These are phyloP conservation scores for Lasioglossum figueresi DNA, from an alignment of 2,888 invertebrate species.

Conservation along the genomic window DNA sequence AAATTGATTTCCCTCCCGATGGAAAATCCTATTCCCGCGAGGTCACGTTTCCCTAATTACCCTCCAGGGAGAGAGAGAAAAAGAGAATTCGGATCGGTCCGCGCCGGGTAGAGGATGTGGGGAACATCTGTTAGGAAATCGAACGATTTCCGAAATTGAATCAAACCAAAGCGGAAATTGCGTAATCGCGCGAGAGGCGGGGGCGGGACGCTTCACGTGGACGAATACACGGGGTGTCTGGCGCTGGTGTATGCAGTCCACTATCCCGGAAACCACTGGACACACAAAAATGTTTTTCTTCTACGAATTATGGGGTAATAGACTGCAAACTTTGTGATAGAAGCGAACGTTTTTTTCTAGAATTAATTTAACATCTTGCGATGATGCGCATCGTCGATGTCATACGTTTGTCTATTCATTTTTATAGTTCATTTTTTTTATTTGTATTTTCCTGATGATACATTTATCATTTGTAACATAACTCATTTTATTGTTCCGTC, in stretches of 20 bases:
- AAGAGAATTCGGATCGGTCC: background rate
- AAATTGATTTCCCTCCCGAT: background rate
- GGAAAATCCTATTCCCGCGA: slow-evolving; percentile 12
- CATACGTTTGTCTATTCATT: too few relatives aligned
- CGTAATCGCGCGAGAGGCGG: slow-evolving; percentile 72
- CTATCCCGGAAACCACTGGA: background rate
- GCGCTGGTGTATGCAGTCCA: background rate
- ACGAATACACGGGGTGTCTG: slow-evolving; percentile 31
- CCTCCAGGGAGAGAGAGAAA: background rate
- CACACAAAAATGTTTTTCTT: background rate
- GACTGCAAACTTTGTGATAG: background rate
- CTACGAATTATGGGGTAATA: background rate
- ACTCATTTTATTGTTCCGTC: too few relatives aligned
- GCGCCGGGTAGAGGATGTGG: background rate
- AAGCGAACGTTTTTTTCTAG: background rate
- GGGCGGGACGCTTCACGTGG: slow-evolving; percentile 58
- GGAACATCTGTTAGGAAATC: slow-evolving; percentile 66
- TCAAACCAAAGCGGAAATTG: slow-evolving; percentile 78
- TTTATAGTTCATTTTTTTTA: too few relatives aligned
- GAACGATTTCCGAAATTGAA: slow-evolving; percentile 76
- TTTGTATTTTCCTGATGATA: background rate
- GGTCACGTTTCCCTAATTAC: slow-evolving; percentile 34
- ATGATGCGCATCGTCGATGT: background rate
- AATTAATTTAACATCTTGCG: background rate
- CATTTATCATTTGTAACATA: too few relatives aligned